Evolutionary conservation across 2,797 vertebrate genomes (phyloP).

Genomic region (Hafferia zeledoni): DNA sequence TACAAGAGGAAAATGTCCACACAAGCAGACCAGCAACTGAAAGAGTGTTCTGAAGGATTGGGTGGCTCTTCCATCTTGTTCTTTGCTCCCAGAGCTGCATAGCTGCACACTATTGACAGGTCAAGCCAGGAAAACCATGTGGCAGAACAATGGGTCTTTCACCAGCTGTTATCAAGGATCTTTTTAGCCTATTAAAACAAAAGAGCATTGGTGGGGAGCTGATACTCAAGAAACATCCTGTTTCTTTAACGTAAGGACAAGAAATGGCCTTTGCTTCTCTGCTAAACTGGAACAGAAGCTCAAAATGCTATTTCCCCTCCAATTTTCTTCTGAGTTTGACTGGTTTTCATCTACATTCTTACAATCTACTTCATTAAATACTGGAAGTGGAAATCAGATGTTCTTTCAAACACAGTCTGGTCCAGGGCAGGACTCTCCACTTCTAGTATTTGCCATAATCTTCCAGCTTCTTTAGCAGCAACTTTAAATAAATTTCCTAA

Average conservation of each 20-base stretch:
- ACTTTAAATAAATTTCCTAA: not conserved
- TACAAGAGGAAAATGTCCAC: not conserved
- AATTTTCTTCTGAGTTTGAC: not conserved
- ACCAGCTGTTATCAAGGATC: not conserved
- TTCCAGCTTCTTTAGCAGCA: not conserved
- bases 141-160: not conserved
- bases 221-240: fast-evolving
- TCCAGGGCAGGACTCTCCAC: not conserved
- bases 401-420: not conserved
- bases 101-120: not conserved
- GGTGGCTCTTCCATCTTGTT: not conserved
- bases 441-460: not conserved
- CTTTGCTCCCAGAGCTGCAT: not conserved
- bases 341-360: not conserved
- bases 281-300: conserved; percentile 22
- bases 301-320: not conserved
- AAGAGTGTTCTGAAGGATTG: not conserved
- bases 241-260: not conserved
- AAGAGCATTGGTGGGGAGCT: not conserved
- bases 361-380: not conserved
- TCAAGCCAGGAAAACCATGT: not conserved
- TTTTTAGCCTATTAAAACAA: not conserved
- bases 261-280: not conserved
- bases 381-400: not conserved
- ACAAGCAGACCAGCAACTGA: not conserved